These are phyloP conservation scores for Penaeus chinensis DNA, from an alignment of 1,140 invertebrate species.

Conservation along the genomic window DNA sequence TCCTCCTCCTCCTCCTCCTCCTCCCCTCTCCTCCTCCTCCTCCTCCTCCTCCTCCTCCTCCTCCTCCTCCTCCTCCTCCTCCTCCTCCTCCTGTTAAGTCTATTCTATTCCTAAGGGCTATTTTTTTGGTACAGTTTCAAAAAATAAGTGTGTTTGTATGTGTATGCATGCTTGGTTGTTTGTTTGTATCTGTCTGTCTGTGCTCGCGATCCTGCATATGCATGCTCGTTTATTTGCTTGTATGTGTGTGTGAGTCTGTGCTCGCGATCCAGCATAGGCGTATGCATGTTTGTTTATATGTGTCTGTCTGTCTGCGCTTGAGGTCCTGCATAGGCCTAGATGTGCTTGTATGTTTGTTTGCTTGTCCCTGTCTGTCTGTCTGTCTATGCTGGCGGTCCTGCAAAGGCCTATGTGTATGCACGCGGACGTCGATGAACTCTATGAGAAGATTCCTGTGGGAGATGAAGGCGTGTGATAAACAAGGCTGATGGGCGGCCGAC, in stretches of 20 bases:
- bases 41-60: not conserved
- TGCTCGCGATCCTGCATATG: not conserved
- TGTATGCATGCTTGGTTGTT: not conserved
- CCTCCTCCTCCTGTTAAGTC: not conserved
- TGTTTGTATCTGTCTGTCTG: not conserved
- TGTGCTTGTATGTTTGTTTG: not conserved
- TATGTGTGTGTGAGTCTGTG: slow-evolving; percentile 1
- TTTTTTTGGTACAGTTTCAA: too few relatives aligned
- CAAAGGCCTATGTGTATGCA: too few relatives aligned
- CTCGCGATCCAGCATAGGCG: not conserved
- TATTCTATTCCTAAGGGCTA: not conserved
- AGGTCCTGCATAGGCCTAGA: not conserved
- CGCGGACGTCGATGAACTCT: too few relatives aligned
- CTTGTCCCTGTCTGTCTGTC: not conserved
- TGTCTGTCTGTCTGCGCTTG: not conserved
- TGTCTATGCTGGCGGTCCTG: too few relatives aligned
- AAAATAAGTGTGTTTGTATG: not conserved
- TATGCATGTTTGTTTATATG: not conserved
- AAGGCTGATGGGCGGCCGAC: too few relatives aligned
- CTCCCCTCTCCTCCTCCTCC: not conserved
- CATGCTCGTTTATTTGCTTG: not conserved
- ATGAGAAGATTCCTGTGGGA: too few relatives aligned
- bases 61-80: not conserved
- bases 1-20: not conserved
- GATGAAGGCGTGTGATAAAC: too few relatives aligned